These are phyloP conservation scores for Emydocephalus ijimae DNA, from an alignment of 2,113 vertebrate genomes.

Conservation along the genomic window DNA sequence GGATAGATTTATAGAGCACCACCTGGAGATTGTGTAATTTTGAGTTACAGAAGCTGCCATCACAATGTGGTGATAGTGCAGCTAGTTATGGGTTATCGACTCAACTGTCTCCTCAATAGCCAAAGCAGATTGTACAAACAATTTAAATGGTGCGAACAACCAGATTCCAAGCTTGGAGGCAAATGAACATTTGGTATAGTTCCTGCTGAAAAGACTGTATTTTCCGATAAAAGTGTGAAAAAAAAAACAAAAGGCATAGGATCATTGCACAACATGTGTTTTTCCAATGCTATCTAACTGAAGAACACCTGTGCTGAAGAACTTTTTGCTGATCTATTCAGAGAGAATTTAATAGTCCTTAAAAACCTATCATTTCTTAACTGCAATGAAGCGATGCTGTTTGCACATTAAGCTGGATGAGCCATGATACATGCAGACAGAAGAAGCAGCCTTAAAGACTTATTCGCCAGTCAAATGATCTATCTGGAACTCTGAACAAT, in stretches of 20 bases:
- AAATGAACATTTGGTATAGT: conserved; percentile 24
- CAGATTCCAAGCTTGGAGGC: background rate
- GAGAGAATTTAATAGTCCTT: conserved; percentile 72
- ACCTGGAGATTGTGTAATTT: background rate
- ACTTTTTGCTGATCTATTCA: conserved; percentile 70
- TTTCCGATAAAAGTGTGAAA: conserved; percentile 41
- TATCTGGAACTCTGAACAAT: conserved; percentile 22
- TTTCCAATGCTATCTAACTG: conserved; percentile 66
- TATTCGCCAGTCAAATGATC: conserved; percentile 29
- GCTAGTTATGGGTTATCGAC: background rate
- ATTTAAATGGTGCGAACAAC: background rate
- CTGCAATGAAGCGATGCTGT: conserved; percentile 47
- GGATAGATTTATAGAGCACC: background rate
- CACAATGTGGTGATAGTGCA: background rate
- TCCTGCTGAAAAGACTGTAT: conserved; percentile 30
- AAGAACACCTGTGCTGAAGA: conserved; percentile 69
- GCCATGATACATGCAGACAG: conserved; percentile 16
- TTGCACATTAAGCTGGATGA: conserved; percentile 50
- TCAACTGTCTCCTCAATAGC: background rate
- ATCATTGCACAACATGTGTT: conserved; percentile 65
- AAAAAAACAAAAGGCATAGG: conserved; percentile 61
- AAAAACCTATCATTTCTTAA: conserved; percentile 63
- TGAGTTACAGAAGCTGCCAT: background rate
- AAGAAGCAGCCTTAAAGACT: conserved; percentile 47
- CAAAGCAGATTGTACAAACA: background rate